phyloP scores from a whole-genome alignment of 2,113 vertebrate species.

The Sinocyclocheilus anshuiensis region DNA sequence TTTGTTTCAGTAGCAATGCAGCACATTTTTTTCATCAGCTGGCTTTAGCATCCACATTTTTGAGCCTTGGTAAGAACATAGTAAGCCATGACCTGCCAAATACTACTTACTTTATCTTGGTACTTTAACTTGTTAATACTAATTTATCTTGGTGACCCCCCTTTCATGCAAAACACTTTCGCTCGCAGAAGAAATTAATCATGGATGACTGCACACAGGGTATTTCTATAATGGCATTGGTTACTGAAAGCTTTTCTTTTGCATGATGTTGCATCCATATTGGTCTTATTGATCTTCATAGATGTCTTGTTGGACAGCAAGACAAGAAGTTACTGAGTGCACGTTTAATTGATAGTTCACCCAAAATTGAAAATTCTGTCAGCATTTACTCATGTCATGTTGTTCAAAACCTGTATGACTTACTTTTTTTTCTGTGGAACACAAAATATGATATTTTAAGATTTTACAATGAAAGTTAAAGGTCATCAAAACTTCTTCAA shows the following conservation, averaged over 20 bases:
- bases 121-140: no score
- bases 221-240: background rate
- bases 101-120: background rate
- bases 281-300: no score
- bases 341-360: background rate
- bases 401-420: background rate
- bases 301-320: background rate
- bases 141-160: background rate
- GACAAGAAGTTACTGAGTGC: background rate
- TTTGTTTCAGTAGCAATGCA: background rate
- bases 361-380: background rate
- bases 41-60: background rate
- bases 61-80: background rate
- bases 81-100: background rate
- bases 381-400: background rate
- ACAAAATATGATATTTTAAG: no score
- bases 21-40: background rate
- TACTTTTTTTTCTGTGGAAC: background rate
- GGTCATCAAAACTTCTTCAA: background rate
- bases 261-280: background rate
- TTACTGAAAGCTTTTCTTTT: background rate
- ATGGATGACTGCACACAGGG: background rate
- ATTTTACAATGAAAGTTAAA: background rate
- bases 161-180: background rate
- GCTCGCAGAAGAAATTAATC: background rate